Evolutionary conservation across 2,113 vertebrate species (phyloP), one percentile per base, ranked within the genome.

Genomic region (Mus musculus): DNA sequence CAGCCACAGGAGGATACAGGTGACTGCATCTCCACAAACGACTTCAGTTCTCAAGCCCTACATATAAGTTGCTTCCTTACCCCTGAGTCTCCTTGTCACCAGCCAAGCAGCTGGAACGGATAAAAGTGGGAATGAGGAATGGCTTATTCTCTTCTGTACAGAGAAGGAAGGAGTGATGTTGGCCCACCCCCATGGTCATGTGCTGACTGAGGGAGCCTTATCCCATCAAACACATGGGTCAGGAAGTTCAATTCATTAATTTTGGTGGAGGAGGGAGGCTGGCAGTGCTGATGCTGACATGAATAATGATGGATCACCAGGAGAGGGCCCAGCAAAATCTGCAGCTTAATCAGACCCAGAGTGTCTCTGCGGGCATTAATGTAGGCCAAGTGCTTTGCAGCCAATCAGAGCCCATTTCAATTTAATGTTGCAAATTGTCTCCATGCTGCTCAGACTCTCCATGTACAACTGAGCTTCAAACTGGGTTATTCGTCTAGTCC

Each of bases 281-380:
- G 98, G 96, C 97, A 97, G 95, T 72, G 61, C 76, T 7, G 0
- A 85, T 1, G 86, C 94, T 96, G 98, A 90, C 36, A 42, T 92
- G 98, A 98, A 98, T 97, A 92, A 98, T 89, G 97, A 98, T 88
- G 77, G 97, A 93, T 98, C 89, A 97, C 88, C 5, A 22, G 76
- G 94, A 97, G 77, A 98, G 46, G 96, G 90, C 91, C 97, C 93
- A 65, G 98, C 91, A 97, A 97, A 97, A 96, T 89, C 85, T 89
- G 95, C 90, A 94, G 96, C 97, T 98, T 96, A 96, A 98, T 97
- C 91, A 16, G 2, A 96, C 91, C 11, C 1, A 91, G 94, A 82
- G 56, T 73, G 5, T 95, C 97, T 96, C 97, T 89, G 52, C 1
- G 22, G 93, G 84, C 95, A 95, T 84, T 89, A 89, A 98, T 96